These are phyloP conservation scores for Forbesichthys papilliferus DNA, from an alignment of 2,113 vertebrate genomes.

Conservation along the genomic window DNA sequence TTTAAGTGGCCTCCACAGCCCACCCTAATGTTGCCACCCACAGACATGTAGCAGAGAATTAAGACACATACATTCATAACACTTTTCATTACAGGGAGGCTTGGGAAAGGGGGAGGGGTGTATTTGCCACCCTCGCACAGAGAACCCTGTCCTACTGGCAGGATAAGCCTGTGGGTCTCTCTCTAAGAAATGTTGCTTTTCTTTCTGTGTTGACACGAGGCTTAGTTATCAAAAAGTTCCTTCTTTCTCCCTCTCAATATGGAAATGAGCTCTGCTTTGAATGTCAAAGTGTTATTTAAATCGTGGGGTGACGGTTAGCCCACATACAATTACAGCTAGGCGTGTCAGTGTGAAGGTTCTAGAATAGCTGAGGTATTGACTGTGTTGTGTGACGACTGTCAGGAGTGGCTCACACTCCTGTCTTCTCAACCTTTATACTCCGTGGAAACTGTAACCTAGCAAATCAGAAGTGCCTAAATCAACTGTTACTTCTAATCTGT, in stretches of 20 bases:
- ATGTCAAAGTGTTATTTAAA: too few species aligned
- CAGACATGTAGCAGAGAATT: slow-evolving; percentile 74
- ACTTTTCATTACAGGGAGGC: slow-evolving; percentile 72
- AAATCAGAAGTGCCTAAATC: too few species aligned
- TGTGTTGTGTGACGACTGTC: too few species aligned
- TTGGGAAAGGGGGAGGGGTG: slow-evolving; percentile 53
- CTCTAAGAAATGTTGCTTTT: slow-evolving; percentile 17
- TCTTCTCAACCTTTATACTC: too few species aligned
- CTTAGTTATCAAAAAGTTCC: not conserved
- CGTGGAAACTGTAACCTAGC: too few species aligned
- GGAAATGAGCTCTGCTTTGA: not conserved
- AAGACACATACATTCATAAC: slow-evolving; percentile 82
- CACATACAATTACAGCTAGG: too few species aligned
- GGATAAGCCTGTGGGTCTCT: slow-evolving; percentile 40
- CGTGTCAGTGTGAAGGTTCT: too few species aligned
- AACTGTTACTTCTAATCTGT: too few species aligned
- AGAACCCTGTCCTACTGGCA: slow-evolving; percentile 24
- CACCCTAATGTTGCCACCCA: slow-evolving; percentile 77
- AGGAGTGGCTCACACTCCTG: too few species aligned
- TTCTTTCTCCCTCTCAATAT: slow-evolving; percentile 9
- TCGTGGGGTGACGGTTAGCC: too few species aligned
- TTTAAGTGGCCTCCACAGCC: slow-evolving; percentile 58
- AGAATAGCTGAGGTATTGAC: too few species aligned
- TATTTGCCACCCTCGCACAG: slow-evolving; percentile 64
- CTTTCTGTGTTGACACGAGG: slow-evolving; percentile 1